These are phyloP conservation scores for Stegostoma tigrinum DNA, from an alignment of 2,113 vertebrate genomes.

Conservation along the genomic window DNA sequence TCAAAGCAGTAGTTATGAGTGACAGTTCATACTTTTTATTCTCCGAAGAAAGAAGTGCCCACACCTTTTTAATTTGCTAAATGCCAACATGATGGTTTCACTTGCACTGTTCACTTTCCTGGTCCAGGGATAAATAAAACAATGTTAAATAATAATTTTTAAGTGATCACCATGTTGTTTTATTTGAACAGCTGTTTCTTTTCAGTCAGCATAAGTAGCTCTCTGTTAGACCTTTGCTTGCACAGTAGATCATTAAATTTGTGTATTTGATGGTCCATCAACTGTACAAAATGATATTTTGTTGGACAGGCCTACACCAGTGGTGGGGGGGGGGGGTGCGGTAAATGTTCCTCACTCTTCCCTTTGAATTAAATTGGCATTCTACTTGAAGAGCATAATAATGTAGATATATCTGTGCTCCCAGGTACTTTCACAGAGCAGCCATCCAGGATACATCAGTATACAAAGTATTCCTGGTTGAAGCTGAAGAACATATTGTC, in stretches of 20 bases:
- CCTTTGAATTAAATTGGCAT: background rate
- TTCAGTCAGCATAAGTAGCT: background rate
- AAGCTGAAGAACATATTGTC: background rate
- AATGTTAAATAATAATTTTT: background rate
- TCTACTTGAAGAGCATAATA: no score
- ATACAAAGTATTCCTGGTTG: background rate
- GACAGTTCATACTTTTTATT: background rate
- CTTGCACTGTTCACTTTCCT: background rate
- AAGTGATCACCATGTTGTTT: background rate
- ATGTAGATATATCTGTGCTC: no score
- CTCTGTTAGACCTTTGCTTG: background rate
- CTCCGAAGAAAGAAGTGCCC: no score
- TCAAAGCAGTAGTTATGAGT: background rate
- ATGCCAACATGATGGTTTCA: background rate
- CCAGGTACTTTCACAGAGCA: background rate
- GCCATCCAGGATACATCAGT: background rate
- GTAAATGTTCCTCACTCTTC: background rate
- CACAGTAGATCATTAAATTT: background rate
- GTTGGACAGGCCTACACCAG: background rate
- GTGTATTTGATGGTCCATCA: background rate
- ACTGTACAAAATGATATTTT: background rate
- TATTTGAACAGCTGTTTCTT: background rate
- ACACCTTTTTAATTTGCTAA: slow-evolving; percentile 7
- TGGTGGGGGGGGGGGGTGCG: no score
- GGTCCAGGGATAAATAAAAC: background rate